Conservation (phyloP, 1,140 invertebrate genomes). For the Zelostemma sp. region DNA sequence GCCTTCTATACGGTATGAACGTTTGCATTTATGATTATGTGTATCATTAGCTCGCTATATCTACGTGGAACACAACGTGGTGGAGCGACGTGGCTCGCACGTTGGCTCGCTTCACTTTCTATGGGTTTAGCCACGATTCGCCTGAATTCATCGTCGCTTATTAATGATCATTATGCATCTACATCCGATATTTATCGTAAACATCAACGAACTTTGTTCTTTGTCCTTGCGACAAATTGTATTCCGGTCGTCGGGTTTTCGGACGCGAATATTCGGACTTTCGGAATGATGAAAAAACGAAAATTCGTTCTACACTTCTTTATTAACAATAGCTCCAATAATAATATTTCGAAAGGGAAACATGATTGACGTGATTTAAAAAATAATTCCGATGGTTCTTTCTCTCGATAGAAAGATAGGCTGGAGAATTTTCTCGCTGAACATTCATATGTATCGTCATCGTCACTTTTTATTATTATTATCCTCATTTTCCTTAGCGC, state of each 20-base stretch:
- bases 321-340: conserved; percentile 10
- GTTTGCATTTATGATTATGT: conserved; percentile 65
- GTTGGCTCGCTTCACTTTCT: conserved; percentile 61
- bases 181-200: conserved; percentile 47
- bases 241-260: not conserved
- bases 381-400: conserved; percentile 50
- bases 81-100: conserved; percentile 63
- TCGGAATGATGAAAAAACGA: not conserved
- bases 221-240: conserved; percentile 22
- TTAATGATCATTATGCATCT: conserved; percentile 43
- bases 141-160: conserved; percentile 45
- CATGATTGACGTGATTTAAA: conserved; percentile 60
- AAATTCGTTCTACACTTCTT: not conserved
- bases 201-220: conserved; percentile 38
- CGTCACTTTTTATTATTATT: conserved; percentile 46
- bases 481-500: conserved; percentile 25
- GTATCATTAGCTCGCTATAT: conserved; percentile 59
- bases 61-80: conserved; percentile 66
- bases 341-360: conserved; percentile 31
- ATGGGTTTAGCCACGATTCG: conserved; percentile 51
- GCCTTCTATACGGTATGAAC: conserved; percentile 52
- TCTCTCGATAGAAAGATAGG: conserved; percentile 61
- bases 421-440: conserved; percentile 51
- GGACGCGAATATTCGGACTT: too few relatives aligned
- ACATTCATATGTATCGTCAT: conserved; percentile 47